These are phyloP conservation scores for Tenthredo livida DNA, from an alignment of 2,888 invertebrate genomes.

Conservation along the genomic window DNA sequence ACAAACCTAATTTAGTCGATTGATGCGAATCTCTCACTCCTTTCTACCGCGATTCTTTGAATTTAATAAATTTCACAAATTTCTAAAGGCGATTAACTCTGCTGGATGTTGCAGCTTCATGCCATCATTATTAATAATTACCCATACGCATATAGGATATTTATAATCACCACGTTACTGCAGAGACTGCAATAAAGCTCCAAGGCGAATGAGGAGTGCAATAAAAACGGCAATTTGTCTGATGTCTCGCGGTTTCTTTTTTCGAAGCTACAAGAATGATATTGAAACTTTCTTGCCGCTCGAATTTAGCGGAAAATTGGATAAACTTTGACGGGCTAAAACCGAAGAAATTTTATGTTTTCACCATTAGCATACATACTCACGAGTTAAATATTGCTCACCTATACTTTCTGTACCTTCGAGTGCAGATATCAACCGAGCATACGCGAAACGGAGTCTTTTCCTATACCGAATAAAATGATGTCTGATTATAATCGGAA, in stretches of 20 bases:
- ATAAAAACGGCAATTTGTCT: neutral
- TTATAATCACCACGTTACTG: neutral
- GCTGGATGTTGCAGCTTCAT: neutral
- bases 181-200: neutral
- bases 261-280: neutral
- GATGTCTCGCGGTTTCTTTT: too few species aligned
- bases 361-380: constrained; percentile 14
- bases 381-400: constrained; percentile 7
- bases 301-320: neutral
- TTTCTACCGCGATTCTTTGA: neutral
- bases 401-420: neutral
- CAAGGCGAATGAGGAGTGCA: neutral
- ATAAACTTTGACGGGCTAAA: constrained; percentile 2
- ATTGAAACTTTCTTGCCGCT: neutral
- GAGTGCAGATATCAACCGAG: neutral
- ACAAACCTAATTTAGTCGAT: neutral
- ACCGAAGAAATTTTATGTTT: constrained; percentile 20
- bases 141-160: neutral
- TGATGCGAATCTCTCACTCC: neutral
- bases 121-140: neutral
- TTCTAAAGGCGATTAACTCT: neutral
- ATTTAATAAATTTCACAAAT: neutral
- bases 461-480: neutral
- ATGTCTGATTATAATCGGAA: constrained; percentile 19
- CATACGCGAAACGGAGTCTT: neutral